Evolutionary conservation across 1,140 invertebrate genomes (phyloP), one percentile per base, ranked within the genome.

Genomic region (Stegodyphus mimosarum): DNA sequence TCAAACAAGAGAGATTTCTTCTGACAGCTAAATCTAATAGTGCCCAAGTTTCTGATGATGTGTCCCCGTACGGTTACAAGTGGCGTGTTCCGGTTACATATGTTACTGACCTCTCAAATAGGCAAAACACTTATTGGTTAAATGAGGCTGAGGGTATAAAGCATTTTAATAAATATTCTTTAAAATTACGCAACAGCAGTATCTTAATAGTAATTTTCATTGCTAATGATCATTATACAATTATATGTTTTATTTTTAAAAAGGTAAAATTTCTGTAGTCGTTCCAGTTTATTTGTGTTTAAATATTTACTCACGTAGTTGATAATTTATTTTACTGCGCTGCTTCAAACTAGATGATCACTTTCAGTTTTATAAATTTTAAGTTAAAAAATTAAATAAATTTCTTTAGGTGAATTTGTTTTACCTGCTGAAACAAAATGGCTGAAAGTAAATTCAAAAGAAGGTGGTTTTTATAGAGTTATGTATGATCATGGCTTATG

Each of bases 361-460:
- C 33, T 1, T 33, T 33, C 1, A 33, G 3, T 33, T 33, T 33
- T 33, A 33, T 33, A 15, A 9, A 60, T 60, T 60, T 60, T 60
- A 60, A 11, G 15, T 60, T 60, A 0, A 2, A 60, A 60, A 15
- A 60, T 60, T 15, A 11, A 60, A 64, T 63, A 48, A 7, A 49
- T 69, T 69, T n/a, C n/a, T 74, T 48, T n/a, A 86, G 86, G 79
- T 11, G 53, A 88, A 48, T 89, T 90, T 66, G 70, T 86, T 51
- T 84, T 90, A 69, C 85, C 88, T 15, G 76, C 84, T 6, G 83
- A 88, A 66, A 91, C 94, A 0, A 92, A 93, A 66, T 97, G 95
- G 94, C 93, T 97, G 67, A 97, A 97, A 90, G 94, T 94, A 48
- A 97, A 97, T 90, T 92, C 94, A n/a, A 95, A 96, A 88, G 94